Evolutionary conservation across 2,797 vertebrate genomes (phyloP), one percentile per base, ranked within the genome.

Genomic region (Pelobates cultripes): DNA sequence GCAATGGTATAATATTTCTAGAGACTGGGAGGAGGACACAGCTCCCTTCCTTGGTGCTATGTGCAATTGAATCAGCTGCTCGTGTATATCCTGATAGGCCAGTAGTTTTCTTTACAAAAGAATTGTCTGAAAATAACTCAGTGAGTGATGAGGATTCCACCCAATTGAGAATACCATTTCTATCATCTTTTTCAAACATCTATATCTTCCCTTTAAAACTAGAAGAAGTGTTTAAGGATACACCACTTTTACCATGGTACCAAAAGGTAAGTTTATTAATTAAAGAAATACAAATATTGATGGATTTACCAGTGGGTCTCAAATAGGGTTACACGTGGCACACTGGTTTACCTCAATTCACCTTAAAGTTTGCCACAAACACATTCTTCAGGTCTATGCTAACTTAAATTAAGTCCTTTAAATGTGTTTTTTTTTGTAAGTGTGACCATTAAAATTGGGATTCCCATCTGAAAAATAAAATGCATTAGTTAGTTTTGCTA

Each of bases 51-150:
- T 40, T 83, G 44, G 71, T 64, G 10, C n/a, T 55, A 3, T 83
- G 81, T 13, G 43, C 71, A 3, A 9, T 83, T 6, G 81, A 83
- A 43, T 83, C 81, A 70, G 77, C 81, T 43, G 81, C 81, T 63
- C 66, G 44, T 41, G 43, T 40, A 9, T 78, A 83, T n/a, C 66
- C 28, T 4, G 41, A 70, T 13, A 75, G 69, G 17, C 43, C 44
- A 4, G 66, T 79, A 9, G 72, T 43, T 60, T 83, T 63, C 12
- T 79, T 79, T 47, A 75, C 77, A 69, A 81, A 80, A 53, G 78
- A 63, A 13, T 51, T 84, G 42, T 43, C 9, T 17, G 5, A 84
- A 4, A n/a, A n/a, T 7, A 51, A 28, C 3, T 15, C 14, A 44
- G 6, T 55, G 3, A 17, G 41, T 13, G 10, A 73, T 67, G 61